Conservation (phyloP, 2,888 invertebrate genomes). For the Nemoura dubitans region DNA sequence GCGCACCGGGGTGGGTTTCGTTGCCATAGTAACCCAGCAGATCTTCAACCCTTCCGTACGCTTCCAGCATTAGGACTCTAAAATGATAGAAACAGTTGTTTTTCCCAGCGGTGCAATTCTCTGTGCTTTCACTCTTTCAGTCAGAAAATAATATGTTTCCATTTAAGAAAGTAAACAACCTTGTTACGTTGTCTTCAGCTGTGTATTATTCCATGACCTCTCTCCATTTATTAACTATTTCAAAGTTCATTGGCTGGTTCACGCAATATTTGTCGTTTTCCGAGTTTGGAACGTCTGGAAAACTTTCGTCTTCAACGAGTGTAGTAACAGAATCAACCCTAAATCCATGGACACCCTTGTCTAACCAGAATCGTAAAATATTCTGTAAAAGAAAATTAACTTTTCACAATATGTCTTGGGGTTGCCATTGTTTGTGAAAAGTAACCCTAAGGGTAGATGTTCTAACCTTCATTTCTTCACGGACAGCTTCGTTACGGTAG, state of each 20-base stretch:
- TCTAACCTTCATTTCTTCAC: slow-evolving; percentile 62
- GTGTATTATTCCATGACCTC: slow-evolving; percentile 64
- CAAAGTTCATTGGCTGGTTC: slow-evolving; percentile 68
- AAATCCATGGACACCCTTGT: slow-evolving; percentile 79
- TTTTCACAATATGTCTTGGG: no score
- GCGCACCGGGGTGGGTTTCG: neutral
- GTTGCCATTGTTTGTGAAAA: neutral
- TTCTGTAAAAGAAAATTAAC: neutral
- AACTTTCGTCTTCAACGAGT: slow-evolving; percentile 53
- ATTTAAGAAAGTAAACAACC: neutral
- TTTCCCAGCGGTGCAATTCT: neutral
- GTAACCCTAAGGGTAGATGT: neutral
- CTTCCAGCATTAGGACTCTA: neutral
- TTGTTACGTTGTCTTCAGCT: slow-evolving; percentile 57
- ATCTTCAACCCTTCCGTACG: neutral
- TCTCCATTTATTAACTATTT: slow-evolving; percentile 68
- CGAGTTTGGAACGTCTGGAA: slow-evolving; percentile 62
- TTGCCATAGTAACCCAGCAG: neutral
- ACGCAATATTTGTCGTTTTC: slow-evolving; percentile 70
- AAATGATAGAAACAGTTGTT: neutral
- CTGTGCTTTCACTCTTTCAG: neutral
- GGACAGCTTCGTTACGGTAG: slow-evolving; percentile 68
- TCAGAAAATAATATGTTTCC: neutral
- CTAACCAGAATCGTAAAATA: slow-evolving; percentile 73
- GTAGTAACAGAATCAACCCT: slow-evolving; percentile 68